These are phyloP conservation scores for Trichacis sp. DNA, from an alignment of 2,888 invertebrate species.

Conservation along the genomic window DNA sequence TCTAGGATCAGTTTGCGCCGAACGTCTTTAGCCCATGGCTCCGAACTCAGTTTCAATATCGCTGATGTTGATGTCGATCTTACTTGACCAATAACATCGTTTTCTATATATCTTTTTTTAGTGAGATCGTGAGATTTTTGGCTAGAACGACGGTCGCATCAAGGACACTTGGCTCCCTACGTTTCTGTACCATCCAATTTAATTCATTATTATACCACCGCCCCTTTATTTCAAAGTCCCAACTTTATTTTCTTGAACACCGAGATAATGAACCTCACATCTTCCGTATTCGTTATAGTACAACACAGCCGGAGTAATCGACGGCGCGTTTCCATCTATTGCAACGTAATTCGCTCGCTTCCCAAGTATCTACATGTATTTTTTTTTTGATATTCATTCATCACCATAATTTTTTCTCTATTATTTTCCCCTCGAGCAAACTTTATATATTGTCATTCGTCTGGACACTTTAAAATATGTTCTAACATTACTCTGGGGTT, in stretches of 20 bases:
- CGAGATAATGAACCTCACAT: slow-evolving; percentile 41
- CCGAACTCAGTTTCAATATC: slow-evolving; percentile 66
- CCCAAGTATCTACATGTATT: background rate
- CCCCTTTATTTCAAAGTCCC: slow-evolving; percentile 44
- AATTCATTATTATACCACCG: slow-evolving; percentile 53
- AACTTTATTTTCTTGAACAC: slow-evolving; percentile 42
- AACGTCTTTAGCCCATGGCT: slow-evolving; percentile 68
- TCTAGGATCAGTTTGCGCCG: slow-evolving; percentile 68
- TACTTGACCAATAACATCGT: slow-evolving; percentile 46
- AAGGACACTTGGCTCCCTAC: slow-evolving; percentile 70
- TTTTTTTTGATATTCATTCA: background rate
- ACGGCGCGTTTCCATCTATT: slow-evolving; percentile 20
- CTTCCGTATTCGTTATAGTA: slow-evolving; percentile 6
- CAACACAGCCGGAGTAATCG: slow-evolving; percentile 38
- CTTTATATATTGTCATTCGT: slow-evolving; percentile 3
- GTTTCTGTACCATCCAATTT: slow-evolving; percentile 65
- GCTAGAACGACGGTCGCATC: slow-evolving; percentile 69
- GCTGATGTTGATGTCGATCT: slow-evolving; percentile 49
- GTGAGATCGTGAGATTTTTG: slow-evolving; percentile 68
- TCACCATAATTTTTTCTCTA: background rate
- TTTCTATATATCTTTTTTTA: slow-evolving; percentile 34
- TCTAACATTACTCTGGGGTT: slow-evolving; percentile 9
- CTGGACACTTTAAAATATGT: background rate
- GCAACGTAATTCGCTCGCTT: slow-evolving; percentile 3
- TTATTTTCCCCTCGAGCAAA: background rate